Evolutionary conservation across 1,140 invertebrate genomes (phyloP).

Genomic region (Idris sp.): DNA sequence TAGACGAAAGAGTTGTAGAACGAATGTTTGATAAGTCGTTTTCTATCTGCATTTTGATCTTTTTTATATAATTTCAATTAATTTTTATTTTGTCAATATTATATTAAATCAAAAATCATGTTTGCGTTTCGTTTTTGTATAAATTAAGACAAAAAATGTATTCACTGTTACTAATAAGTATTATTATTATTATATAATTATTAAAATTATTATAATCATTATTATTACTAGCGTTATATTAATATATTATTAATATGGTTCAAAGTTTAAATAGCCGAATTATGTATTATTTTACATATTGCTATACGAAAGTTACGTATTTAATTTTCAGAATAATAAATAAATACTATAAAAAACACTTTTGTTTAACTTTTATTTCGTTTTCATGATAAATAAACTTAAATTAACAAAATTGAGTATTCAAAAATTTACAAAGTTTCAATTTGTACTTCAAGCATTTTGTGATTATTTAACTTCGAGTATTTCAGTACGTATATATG

Average conservation of each 20-base stretch:
- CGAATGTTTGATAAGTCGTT: conserved; percentile 55
- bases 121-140: conserved; percentile 30
- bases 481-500: too few relatives aligned
- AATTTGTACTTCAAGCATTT: too few relatives aligned
- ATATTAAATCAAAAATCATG: not conserved
- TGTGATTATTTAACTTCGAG: too few relatives aligned
- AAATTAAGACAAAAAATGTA: conserved; percentile 27
- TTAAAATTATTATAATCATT: conserved; percentile 22
- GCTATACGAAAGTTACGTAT: conserved; percentile 55
- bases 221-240: conserved; percentile 31
- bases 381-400: too few relatives aligned
- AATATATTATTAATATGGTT: conserved; percentile 43
- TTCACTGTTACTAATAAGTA: conserved; percentile 42
- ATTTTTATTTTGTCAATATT: too few relatives aligned
- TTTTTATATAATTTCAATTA: too few relatives aligned
- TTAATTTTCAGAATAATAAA: conserved; percentile 68
- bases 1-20: conserved; percentile 48
- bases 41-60: conserved; percentile 55
- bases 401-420: too few relatives aligned
- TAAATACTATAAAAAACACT: conserved; percentile 65
- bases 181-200: conserved; percentile 32
- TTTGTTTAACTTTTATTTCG: too few relatives aligned
- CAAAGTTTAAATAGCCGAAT: conserved; percentile 52
- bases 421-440: too few relatives aligned
- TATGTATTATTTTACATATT: conserved; percentile 64